Evolutionary conservation across 64 coral and sea anemone species (phyloP), one percentile per base, ranked within the genome.

Genomic region (Pocillopora verrucosa): DNA sequence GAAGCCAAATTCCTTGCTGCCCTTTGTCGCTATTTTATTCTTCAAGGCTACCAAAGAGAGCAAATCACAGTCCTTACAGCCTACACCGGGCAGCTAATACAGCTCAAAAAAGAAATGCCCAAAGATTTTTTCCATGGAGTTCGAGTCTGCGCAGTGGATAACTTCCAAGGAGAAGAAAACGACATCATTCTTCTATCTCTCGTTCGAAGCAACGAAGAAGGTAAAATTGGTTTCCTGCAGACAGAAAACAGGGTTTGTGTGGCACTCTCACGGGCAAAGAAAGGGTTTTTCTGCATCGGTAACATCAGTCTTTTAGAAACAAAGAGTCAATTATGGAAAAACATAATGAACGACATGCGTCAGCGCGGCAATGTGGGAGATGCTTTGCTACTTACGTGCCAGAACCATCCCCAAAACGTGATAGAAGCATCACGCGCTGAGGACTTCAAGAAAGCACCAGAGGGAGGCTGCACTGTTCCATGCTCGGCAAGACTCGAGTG

Each of bases 131-230:
- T 91, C 61, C 61, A 41, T 9, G 95, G 95, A 59, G 95, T 96
- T 58, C 89, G 95, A 76, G 75, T 96, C 65, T 96, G 88, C 16
- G 91, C 95, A 19, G 95, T 96, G 25, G 95, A 96, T 70, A 96
- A 96, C 83, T 96, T 96, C 56, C 95, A 96, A 84, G 95, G 95
- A 25, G 96, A 98, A 79, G 96, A 98, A 74, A 98, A 98, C 34
- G 94, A 98, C 34, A 94, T 98, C 25, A 90, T 98, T 65, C 88
- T 98, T 20, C 79, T 98, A 36, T 98, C 96, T 6, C 93, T 98
- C 20, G 96, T 98, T 30, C 93, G 96, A 67, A 98, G 96, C 75
- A 98, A 98, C 75, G 84, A 92, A 19, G 93, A 98, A 22, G 91
- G 88, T 25, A 98, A 93, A 61, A 98, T 98, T 61, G 97, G 97